phyloP scores from a whole-genome alignment of 2,113 vertebrate genomes.

The Maccullochella peelii region DNA sequence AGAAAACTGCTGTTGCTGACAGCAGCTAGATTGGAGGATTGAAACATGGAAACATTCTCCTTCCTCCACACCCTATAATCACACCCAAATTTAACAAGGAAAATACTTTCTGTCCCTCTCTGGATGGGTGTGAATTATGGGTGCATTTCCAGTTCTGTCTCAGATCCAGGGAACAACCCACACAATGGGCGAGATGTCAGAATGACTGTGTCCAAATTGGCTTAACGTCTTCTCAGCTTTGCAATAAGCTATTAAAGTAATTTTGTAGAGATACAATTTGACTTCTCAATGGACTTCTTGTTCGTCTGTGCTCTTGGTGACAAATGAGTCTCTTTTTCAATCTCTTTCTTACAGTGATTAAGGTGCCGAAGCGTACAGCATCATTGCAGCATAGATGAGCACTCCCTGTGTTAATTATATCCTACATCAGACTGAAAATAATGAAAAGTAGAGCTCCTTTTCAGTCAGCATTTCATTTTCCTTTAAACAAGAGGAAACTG shows the following conservation, averaged over 20 bases:
- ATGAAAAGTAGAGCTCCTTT: not conserved
- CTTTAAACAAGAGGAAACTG: constrained; percentile 1
- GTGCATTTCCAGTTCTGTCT: constrained; percentile 52
- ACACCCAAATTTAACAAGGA: constrained; percentile 59
- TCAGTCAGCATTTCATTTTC: not conserved
- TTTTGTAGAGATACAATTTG: not conserved
- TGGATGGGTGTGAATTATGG: constrained; percentile 51
- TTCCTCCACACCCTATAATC: constrained; percentile 64
- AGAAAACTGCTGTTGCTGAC: constrained; percentile 61
- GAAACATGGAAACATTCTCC: constrained; percentile 50
- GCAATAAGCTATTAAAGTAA: constrained; percentile 11
- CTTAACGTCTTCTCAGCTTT: constrained; percentile 34
- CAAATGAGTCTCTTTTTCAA: constrained; percentile 26
- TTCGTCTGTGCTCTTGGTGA: constrained; percentile 20
- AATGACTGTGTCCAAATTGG: constrained; percentile 10
- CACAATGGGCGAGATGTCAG: constrained; percentile 40
- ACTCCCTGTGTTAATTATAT: constrained; percentile 21
- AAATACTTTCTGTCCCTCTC: constrained; percentile 43
- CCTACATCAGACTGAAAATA: not conserved
- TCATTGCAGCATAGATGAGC: constrained; percentile 4
- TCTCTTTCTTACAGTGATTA: constrained; percentile 18
- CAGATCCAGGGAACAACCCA: constrained; percentile 53
- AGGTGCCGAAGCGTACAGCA: constrained; percentile 13
- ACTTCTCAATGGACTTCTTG: constrained; percentile 4
- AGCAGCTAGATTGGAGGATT: constrained; percentile 31